phyloP scores from a whole-genome alignment of 2,888 invertebrate species.

The Maniola hyperantus region DNA sequence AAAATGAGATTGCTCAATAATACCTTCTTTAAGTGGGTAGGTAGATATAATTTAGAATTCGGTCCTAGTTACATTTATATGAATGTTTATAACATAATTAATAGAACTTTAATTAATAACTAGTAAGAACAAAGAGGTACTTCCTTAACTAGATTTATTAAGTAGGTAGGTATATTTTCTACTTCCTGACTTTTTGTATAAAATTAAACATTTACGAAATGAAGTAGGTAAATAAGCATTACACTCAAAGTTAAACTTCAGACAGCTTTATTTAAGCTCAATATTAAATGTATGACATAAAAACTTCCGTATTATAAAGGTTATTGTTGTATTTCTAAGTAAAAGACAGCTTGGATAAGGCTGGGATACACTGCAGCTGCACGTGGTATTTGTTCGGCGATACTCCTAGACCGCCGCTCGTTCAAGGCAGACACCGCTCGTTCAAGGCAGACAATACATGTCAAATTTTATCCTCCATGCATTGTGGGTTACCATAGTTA shows the following conservation, averaged over 20 bases:
- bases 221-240: background rate
- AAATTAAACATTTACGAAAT: too few relatives aligned
- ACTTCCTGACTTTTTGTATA: constrained; percentile 16
- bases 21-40: too few relatives aligned
- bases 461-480: constrained; percentile 11
- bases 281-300: background rate
- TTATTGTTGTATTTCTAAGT: constrained; percentile 6
- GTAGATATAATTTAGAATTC: background rate
- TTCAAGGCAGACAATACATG: constrained; percentile 20
- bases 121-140: background rate
- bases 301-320: background rate
- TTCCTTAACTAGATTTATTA: too few relatives aligned
- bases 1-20: too few relatives aligned
- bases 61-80: background rate
- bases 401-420: constrained; percentile 25
- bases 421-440: constrained; percentile 19
- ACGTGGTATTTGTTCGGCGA: constrained; percentile 38
- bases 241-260: background rate
- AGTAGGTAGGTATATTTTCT: background rate
- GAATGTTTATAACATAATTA: too few relatives aligned
- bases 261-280: background rate
- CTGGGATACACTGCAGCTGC: constrained; percentile 13
- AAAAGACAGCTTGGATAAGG: constrained; percentile 1
- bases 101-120: background rate
- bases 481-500: background rate